Evolutionary conservation across 2,113 vertebrate species (phyloP).

Genomic region (Phalacrocorax pelagicus): DNA sequence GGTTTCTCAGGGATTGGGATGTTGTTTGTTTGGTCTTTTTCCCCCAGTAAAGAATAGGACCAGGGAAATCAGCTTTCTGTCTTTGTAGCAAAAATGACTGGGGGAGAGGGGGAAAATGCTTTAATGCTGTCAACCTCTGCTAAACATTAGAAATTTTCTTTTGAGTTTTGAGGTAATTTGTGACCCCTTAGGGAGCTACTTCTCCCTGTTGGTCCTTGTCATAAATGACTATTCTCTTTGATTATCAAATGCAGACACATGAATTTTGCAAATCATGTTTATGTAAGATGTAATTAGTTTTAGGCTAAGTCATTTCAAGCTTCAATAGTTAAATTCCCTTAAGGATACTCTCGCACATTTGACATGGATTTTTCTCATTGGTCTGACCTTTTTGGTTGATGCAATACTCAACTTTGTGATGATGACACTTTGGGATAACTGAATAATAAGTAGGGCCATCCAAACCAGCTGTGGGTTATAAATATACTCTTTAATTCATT

Average conservation of each 20-base stretch:
- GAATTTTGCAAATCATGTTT: background rate
- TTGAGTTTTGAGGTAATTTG: background rate
- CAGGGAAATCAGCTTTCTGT: background rate
- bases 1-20: background rate
- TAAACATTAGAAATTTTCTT: background rate
- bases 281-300: background rate
- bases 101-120: fast-evolving
- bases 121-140: background rate
- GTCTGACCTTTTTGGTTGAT: background rate
- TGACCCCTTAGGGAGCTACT: background rate
- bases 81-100: background rate
- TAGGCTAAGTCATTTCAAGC: background rate
- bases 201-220: background rate
- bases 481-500: background rate
- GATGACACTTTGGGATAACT: background rate
- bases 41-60: background rate
- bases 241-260: background rate
- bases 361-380: background rate
- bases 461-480: background rate
- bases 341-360: background rate
- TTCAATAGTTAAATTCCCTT: background rate
- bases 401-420: background rate
- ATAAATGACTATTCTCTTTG: background rate
- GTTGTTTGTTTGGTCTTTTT: background rate
- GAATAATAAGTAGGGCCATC: background rate